Evolutionary conservation across 2,888 invertebrate species (phyloP), one percentile per base, ranked within the genome.

Genomic region (Calameuta filiformis): DNA sequence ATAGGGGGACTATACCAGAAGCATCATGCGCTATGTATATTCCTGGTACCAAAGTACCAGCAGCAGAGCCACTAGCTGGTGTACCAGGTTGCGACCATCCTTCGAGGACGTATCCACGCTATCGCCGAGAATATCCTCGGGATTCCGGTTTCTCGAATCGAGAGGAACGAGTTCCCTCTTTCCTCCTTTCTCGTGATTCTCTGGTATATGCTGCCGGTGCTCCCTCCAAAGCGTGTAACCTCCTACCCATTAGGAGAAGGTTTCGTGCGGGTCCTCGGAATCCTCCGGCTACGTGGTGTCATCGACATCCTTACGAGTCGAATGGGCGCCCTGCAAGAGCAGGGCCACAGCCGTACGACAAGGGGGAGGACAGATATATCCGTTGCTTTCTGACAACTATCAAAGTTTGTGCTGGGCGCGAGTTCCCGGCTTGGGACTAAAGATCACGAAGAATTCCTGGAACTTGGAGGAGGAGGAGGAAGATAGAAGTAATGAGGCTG

Each of bases 401-500:
- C 71, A 71, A 71, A 71, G 71, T 71, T 34, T 56, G 33, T 71
- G 71, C 71, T 3, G 71, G 71, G 71, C 71, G 71, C 71, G 71
- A 71, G 34, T 30, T 69, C 35, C 69, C 69, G 76, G 75, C 79
- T 56, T 56, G 56, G 56, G 85, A 85, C 82, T 87, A 90, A 89
- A 90, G 89, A 88, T 90, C 89, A 87, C 86, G 83, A 83, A 84
- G 82, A 81, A 87, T 90, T 90, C 89, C 83, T 87, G 89, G 89
- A 89, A 90, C 87, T 88, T 86, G 87, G 82, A 83, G 83, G 83
- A 76, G 77, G 73, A 82, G 81, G 81, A 87, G 83, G 82, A 83
- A 89, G 90, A 90, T 89, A 88, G 85, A 89, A 90, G 90, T 89
- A 90, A 90, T 87, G 90, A 90, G 89, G 89, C 87, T 89, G 89